Base-by-base conservation (phyloP, 1,140 invertebrate genomes). In the Heliothis subflexa region DNA sequence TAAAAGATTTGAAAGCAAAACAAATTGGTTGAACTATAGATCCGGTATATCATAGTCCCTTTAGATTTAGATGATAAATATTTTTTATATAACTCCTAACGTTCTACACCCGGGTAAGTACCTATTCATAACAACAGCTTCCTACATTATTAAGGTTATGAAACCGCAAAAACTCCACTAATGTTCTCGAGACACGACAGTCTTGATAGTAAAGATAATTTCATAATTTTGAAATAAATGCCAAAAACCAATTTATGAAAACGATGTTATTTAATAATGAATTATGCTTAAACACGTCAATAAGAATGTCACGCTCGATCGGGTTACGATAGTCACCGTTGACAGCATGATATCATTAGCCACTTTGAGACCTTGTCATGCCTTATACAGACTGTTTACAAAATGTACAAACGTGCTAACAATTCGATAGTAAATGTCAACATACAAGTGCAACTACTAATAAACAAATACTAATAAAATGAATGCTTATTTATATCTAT, bases 271-370 rank as follows among this genome's bases (percentile, higher is more conserved):
- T 55, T 16, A 73, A 47, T n/a, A 59, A 21, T 59, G 59, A 57
- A 45, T 73, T 28, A 73, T 57, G 55, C 40, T 57, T 18, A 13
- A 45, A 25, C 45, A 61, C 59, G 73, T 75, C 49, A 64, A 52
- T 50, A 75, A 45, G 55, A 75, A 78, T 73, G 25, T 64, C 54
- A 79, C 78, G 83, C 74, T 79, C 72, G 79, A 86, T 86, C 79
- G 78, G 73, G 78, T 84, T 81, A 80, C 75, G 54, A 78, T 78
- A 52, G 68, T 78, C 75, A 49, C 28, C 57, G 59, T 28, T 57
- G 64, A 61, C 66, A 68, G 74, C 73, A 80, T 86, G 83, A 83
- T 81, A 83, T 86, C 83, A 84, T 78, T 78, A 76, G 40, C 61
- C 59, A 81, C 28, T 72, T 4, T 10, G 11, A 66, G 80, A 80